Evolutionary conservation across 2,797 vertebrate species (phyloP).

Genomic region (Argyrosomus regius): DNA sequence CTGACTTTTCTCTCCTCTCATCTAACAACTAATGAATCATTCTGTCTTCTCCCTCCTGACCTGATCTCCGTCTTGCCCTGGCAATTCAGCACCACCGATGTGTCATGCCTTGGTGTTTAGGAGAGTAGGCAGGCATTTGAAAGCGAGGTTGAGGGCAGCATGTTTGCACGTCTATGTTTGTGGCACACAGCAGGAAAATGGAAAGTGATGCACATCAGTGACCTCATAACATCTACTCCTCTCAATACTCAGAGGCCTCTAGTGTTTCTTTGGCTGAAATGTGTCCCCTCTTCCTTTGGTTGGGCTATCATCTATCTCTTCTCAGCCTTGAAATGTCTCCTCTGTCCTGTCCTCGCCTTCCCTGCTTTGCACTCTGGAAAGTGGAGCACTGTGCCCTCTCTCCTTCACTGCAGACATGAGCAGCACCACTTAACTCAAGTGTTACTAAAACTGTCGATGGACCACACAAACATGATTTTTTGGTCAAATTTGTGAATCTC

Average conservation of each 20-base stretch:
- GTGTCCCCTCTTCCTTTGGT: slow-evolving; percentile 55
- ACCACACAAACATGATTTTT: background rate
- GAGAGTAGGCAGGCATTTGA: background rate
- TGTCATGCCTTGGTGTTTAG: background rate
- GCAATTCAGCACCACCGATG: background rate
- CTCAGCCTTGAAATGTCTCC: slow-evolving; percentile 80
- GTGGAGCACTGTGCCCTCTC: slow-evolving; percentile 73
- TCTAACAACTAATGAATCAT: slow-evolving; percentile 37
- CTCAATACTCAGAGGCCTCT: slow-evolving; percentile 54
- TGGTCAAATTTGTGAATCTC: background rate
- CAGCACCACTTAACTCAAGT: slow-evolving; percentile 25
- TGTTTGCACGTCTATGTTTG: slow-evolving; percentile 23
- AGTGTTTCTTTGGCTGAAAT: slow-evolving; percentile 56
- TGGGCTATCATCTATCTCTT: slow-evolving; percentile 73
- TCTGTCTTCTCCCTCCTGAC: slow-evolving; percentile 11
- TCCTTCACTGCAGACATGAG: slow-evolving; percentile 53
- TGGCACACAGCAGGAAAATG: slow-evolving; percentile 40
- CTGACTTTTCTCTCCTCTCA: slow-evolving; percentile 32
- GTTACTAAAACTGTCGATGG: slow-evolving; percentile 12
- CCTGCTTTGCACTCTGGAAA: slow-evolving; percentile 68
- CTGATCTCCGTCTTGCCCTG: background rate
- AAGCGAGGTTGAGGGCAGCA: background rate
- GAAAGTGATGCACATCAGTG: slow-evolving; percentile 55
- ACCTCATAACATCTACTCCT: slow-evolving; percentile 57
- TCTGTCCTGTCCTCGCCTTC: slow-evolving; percentile 65